phyloP scores from a whole-genome alignment of 2,797 vertebrate genomes.

The Philypnodon macrostomus region DNA sequence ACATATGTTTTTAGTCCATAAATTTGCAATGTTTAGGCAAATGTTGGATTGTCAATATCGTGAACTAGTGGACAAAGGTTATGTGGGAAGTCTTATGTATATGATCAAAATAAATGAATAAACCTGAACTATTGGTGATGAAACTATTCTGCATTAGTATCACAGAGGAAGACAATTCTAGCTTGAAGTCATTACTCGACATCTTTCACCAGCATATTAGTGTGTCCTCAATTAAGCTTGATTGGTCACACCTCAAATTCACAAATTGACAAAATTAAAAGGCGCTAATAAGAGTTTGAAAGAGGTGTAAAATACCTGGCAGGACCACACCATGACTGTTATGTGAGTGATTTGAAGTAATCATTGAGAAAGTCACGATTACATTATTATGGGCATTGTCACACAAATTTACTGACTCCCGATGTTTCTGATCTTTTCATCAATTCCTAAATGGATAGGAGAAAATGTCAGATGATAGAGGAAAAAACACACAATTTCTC shows the following conservation, averaged over 20 bases:
- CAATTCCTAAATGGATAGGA: too few relatives aligned
- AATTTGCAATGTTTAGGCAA: too few relatives aligned
- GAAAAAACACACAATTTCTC: conserved; percentile 6
- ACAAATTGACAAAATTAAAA: conserved; percentile 34
- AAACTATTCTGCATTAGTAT: conserved; percentile 11
- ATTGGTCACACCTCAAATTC: conserved; percentile 40
- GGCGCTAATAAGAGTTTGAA: conserved; percentile 36
- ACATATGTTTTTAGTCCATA: too few relatives aligned
- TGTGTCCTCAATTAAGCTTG: conserved; percentile 23
- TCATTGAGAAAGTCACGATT: conserved; percentile 14
- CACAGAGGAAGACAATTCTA: conserved; percentile 9
- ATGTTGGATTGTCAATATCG: too few relatives aligned
- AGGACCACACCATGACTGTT: conserved; percentile 17
- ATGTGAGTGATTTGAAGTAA: conserved; percentile 20
- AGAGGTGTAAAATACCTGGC: conserved; percentile 35
- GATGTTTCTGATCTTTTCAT: neutral
- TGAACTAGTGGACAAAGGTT: too few relatives aligned
- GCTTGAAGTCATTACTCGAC: conserved; percentile 21
- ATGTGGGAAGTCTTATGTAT: too few relatives aligned
- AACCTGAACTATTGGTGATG: too few relatives aligned
- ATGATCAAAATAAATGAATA: too few relatives aligned
- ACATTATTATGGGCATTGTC: too few relatives aligned
- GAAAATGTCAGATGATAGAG: conserved; percentile 5
- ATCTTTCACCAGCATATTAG: conserved; percentile 22
- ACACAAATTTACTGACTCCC: neutral